Base-by-base conservation (phyloP, 2,888 invertebrate species). In the Ctena decussata region DNA sequence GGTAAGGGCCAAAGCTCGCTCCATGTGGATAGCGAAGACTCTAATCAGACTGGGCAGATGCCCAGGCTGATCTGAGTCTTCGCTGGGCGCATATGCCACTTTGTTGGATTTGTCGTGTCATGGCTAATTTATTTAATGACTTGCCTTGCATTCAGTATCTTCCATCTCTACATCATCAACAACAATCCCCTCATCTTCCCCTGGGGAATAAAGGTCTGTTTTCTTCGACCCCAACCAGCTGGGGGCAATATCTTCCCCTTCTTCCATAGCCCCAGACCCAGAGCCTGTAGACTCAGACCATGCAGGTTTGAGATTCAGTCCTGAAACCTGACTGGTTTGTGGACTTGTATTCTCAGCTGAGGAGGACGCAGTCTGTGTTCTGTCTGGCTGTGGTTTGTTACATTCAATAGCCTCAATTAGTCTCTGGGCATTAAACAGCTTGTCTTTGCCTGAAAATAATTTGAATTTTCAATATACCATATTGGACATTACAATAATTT, bases 371-470 rank as follows among this genome's bases (percentile, higher is more conserved):
- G 65, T 35, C 65, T 65, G 32, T 46, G 46, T 46, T n/a, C 12
- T 2, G 35, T 27, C 18, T 35, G 11, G 8, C 35, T 65, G 65
- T 35, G 35, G 15, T 35, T 35, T 32, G 65, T 65, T 65, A 35
- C 3, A 32, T 24, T 86, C 83, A 46, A 86, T 86, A 21, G 86
- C 86, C 39, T 60, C 24, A n/a, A 83, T 71, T 12, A 86, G 83
- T 30, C 41, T 60, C 30, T 24, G 73, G 18, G 86, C 86, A 83
- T 83, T 70, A 37, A 74, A 53, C 35, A 86, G 35, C 39, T 49
- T 82, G 12, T 65, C 73, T 53, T 76, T 46, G 18, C 82, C 80
- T 82, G 75, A 0, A 15, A 77, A 11, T 41, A 15, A 41, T n/a
- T n/a, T n/a, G n/a, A n/a, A n/a, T n/a, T n/a, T n/a, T n/a, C n/a